Evolutionary conservation across 2,113 vertebrate genomes (phyloP), one percentile per base, ranked within the genome.

Genomic region (Poeciliopsis prolifica): DNA sequence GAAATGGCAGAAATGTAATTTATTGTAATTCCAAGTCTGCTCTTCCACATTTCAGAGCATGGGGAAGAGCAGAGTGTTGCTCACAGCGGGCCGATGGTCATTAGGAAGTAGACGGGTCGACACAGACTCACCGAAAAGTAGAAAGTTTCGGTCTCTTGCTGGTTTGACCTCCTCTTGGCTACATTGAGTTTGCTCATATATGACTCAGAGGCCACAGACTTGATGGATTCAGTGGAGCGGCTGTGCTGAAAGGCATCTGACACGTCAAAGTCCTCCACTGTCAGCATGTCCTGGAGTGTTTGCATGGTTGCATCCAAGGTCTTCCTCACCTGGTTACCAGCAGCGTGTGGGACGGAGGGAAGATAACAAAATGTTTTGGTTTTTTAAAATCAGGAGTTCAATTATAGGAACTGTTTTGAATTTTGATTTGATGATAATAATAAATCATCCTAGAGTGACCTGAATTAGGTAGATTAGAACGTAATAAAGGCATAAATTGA

Each of bases 251-350:
- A 99, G 80, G 98, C 97, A 0, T 99, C 98, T 0, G 98, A 98
- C 73, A 99, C 97, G 3, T 99, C 98, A 70, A 99, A 99, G 91
- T 99, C 98, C 87, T 99, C 98, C 72, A 98, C 97, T 0, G 97
- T 99, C 94, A 99, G 94, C 97, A 99, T 99, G 91, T 99, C 98
- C 92, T 99, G 97, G 70, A 99, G 77, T 0, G 97, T 99, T 94
- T 98, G 98, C 98, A 99, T 98, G 13, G 97, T 98, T 84, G 98
- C 98, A 33, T 99, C 97, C 94, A 99, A 94, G 14, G 97, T 99
- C 91, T 99, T 99, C 75, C 97, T 95, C 40, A 99, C 97, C 98
- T 99, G 75, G 40, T 44, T 73, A 80, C 19, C 24, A 11, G 30
- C 11, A 22, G 7, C 37, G 19, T 3, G 28, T 4, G n/a, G 69